Conservation (phyloP, 2,113 vertebrate species). For the Miniopterus natalensis region DNA sequence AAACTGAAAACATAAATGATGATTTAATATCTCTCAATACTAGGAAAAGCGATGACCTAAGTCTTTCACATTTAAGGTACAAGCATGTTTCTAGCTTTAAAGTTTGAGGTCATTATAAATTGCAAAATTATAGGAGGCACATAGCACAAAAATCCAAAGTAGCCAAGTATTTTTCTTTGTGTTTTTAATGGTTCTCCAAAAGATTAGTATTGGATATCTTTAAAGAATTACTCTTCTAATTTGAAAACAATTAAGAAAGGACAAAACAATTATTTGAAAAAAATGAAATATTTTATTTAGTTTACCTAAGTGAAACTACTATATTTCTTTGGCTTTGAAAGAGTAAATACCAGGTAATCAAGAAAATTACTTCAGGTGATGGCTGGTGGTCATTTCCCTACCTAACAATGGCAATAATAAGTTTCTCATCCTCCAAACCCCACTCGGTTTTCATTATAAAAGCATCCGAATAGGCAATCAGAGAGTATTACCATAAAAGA, state of each 20-base stretch:
- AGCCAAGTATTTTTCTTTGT: not conserved
- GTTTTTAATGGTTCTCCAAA: constrained; percentile 26
- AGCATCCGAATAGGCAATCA: constrained; percentile 9
- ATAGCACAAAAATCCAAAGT: constrained; percentile 6
- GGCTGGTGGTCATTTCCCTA: not conserved
- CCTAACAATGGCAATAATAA: constrained; percentile 14
- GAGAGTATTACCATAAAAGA: not conserved
- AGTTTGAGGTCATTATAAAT: constrained; percentile 40
- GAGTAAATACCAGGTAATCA: constrained; percentile 37
- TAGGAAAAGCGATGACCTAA: constrained; percentile 17
- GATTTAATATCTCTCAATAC: constrained; percentile 53
- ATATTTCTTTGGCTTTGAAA: constrained; percentile 30
- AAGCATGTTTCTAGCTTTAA: not conserved
- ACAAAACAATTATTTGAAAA: not conserved
- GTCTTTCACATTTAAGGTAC: not conserved
- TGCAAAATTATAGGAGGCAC: not conserved
- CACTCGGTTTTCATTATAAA: constrained; percentile 23
- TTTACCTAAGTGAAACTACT: constrained; percentile 23
- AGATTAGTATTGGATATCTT: not conserved
- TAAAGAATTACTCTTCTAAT: constrained; percentile 2
- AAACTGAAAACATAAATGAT: constrained; percentile 54
- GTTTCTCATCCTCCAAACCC: constrained; percentile 3
- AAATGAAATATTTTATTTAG: not conserved
- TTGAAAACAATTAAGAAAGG: constrained; percentile 32
- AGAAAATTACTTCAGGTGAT: constrained; percentile 50